Conservation (phyloP, 2,113 vertebrate genomes). For the Oncorhynchus clarkii region DNA sequence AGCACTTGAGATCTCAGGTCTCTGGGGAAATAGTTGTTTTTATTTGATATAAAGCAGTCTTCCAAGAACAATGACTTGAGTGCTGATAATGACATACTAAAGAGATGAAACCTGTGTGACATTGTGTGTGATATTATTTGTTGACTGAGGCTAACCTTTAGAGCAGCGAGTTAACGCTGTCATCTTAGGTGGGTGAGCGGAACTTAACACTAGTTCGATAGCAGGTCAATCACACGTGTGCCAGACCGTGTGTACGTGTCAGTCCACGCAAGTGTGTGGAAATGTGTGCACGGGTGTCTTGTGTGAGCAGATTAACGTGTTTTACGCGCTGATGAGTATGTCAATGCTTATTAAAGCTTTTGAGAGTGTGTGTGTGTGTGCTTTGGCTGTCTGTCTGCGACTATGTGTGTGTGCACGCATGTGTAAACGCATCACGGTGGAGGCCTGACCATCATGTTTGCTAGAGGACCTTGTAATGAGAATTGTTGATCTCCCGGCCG, state of each 20-base stretch:
- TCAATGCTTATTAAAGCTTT: not conserved
- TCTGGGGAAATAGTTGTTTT: too few species aligned
- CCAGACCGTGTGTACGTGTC: not conserved
- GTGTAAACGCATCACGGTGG: not conserved
- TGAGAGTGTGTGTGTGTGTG: not conserved
- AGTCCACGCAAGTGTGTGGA: not conserved
- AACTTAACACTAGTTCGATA: too few species aligned
- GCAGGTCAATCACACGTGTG: too few species aligned
- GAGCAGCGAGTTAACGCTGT: too few species aligned
- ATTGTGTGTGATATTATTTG: too few species aligned
- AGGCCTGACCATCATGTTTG: not conserved
- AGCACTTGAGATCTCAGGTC: too few species aligned
- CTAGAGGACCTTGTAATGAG: constrained; percentile 22
- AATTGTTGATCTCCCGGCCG: constrained; percentile 3
- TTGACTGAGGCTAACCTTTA: too few species aligned
- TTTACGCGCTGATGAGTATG: not conserved
- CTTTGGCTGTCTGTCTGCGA: not conserved
- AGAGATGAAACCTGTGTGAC: too few species aligned
- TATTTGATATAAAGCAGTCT: too few species aligned
- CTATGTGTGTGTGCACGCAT: constrained; percentile 6
- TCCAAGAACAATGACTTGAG: too few species aligned
- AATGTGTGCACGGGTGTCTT: not conserved
- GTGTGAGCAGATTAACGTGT: not conserved
- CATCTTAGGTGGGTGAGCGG: too few species aligned
- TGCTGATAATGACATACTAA: too few species aligned